Evolutionary conservation across 1,140 invertebrate species (phyloP), one percentile per base, ranked within the genome.

Genomic region (Aphelinus certus): DNA sequence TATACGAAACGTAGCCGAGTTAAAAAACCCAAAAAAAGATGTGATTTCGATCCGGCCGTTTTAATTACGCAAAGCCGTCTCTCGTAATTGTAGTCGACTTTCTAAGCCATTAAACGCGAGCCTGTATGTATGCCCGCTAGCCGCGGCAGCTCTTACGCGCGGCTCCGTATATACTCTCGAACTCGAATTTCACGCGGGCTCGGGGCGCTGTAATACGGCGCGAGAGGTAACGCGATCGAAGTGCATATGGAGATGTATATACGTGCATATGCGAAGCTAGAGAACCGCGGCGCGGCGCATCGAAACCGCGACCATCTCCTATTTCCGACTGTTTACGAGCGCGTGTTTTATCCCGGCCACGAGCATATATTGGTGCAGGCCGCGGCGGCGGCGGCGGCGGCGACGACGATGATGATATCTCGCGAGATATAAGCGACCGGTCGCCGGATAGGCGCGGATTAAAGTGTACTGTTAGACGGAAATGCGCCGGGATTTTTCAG

Each of bases 161-260:
- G 26, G 26, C 26, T 26, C 26, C 26, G 26, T 26, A 26, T 26
- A 26, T 26, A 26, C 26, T 26, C 26, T 77, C 74, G 76, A 77
- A 76, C 77, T 80, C 74, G 72, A 75, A 78, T 80, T 80, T 78
- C 76, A 78, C 55, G 65, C 7, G 62, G 61, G 73, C 5, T 43
- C 26, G 26, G 26, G 26, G 26, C 26, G 26, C 26, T 26, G 55
- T 71, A 76, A 78, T 70, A 76, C 49, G 53, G 57, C 70, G 75
- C 66, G 62, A 75, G 51, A 26, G 26, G 26, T 26, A 26, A 26
- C 26, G 26, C 26, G 26, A 26, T 26, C 26, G 26, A 26, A 26
- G 26, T 26, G 26, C 26, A 26, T 26, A 26, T 26, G 26, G 26
- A 26, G 26, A 26, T 26, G 26, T 26, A 26, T 26, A 26, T 26